These are phyloP conservation scores for Pseudanteris insignis DNA, from an alignment of 2,888 invertebrate species.

Conservation along the genomic window DNA sequence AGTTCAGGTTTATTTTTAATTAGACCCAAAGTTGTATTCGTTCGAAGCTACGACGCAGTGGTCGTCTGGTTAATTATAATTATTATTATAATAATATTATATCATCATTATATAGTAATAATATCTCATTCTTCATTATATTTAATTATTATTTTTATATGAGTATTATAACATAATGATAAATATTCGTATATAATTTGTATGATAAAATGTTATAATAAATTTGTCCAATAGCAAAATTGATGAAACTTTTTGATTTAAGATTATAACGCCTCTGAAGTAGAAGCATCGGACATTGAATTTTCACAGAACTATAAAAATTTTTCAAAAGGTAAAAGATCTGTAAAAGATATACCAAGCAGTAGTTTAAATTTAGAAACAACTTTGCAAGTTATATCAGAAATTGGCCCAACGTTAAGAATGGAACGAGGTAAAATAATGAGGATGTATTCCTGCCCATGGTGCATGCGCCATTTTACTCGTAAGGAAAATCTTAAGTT, in stretches of 20 bases:
- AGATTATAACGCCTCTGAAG: slow-evolving; percentile 1
- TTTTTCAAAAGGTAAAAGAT: slow-evolving; percentile 53
- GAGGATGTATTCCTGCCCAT: slow-evolving; percentile 64
- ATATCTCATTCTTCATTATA: too few species aligned
- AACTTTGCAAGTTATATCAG: slow-evolving; percentile 61
- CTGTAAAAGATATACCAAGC: slow-evolving; percentile 59
- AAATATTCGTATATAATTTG: too few species aligned
- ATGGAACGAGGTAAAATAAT: slow-evolving; percentile 63
- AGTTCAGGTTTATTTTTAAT: too few species aligned
- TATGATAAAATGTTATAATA: too few species aligned
- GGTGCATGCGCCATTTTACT: slow-evolving; percentile 64
- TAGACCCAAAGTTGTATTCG: too few species aligned
- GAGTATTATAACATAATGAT: too few species aligned
- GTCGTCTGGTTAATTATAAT: too few species aligned
- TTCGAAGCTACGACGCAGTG: too few species aligned
- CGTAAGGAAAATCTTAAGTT: slow-evolving; percentile 73
- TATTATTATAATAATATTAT: too few species aligned
- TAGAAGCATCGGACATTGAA: slow-evolving; percentile 15
- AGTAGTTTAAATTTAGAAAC: slow-evolving; percentile 61
- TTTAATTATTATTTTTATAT: too few species aligned
- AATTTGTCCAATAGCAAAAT: too few species aligned
- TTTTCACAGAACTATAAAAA: slow-evolving; percentile 20
- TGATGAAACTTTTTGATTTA: background rate
- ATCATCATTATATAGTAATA: too few species aligned
- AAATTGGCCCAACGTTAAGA: slow-evolving; percentile 61